Evolutionary conservation across 2,797 vertebrate species (phyloP).

Genomic region (Sebastes jordani): DNA sequence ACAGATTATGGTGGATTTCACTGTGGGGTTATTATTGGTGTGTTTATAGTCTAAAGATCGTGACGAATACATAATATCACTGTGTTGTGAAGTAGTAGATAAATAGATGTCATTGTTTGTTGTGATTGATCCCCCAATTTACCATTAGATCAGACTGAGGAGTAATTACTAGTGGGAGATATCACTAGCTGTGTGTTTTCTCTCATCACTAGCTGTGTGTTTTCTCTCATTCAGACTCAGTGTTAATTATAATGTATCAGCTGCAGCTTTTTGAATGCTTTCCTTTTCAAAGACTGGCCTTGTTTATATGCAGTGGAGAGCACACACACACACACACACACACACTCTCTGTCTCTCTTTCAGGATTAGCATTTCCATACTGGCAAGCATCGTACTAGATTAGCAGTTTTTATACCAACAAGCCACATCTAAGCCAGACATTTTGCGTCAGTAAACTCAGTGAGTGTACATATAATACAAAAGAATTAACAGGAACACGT

Average conservation of each 20-base stretch:
- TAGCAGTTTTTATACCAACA: conserved; percentile 46
- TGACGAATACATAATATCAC: background rate
- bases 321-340: too few species aligned
- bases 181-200: conserved; percentile 3
- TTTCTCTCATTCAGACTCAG: conserved; percentile 15
- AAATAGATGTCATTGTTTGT: conserved; percentile 16
- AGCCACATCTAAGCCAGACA: conserved; percentile 22
- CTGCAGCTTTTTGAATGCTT: conserved; percentile 23
- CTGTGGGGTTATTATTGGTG: background rate
- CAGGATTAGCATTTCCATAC: conserved; percentile 37
- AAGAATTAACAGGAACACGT: conserved; percentile 7
- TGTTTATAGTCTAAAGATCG: conserved; percentile 11
- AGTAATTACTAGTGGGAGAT: conserved; percentile 16
- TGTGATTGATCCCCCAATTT: conserved; percentile 18
- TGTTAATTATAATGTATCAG: conserved; percentile 19
- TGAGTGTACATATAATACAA: background rate
- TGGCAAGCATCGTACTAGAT: conserved; percentile 45
- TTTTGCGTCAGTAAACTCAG: conserved; percentile 17
- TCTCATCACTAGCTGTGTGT: background rate
- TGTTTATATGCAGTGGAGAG: conserved; percentile 30
- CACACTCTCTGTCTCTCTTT: background rate
- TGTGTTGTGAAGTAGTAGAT: conserved; percentile 26
- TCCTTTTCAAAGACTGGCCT: conserved; percentile 11
- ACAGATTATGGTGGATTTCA: background rate
- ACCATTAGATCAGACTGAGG: background rate